Conservation (phyloP, 1,140 invertebrate species). For the Drosophila mauritiana region DNA sequence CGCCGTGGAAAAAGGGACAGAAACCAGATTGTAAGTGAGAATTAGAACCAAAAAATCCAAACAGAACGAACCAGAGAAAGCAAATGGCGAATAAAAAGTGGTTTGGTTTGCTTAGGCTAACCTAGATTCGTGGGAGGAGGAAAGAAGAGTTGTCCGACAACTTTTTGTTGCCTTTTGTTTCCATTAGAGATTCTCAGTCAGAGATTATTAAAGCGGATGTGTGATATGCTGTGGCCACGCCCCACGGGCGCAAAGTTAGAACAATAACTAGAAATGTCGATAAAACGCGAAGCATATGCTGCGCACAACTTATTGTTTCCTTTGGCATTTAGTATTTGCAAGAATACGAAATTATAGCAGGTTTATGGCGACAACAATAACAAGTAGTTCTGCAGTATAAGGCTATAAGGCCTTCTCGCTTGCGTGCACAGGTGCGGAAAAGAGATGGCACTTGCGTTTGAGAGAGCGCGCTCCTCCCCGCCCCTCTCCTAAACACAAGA, state of each 20-base stretch:
- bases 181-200: constrained; percentile 8
- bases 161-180: constrained; percentile 37
- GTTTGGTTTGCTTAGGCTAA: constrained; percentile 35
- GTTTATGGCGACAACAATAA: constrained; percentile 32
- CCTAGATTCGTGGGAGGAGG: constrained; percentile 31
- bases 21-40: constrained; percentile 39
- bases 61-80: constrained; percentile 58
- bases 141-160: constrained; percentile 32
- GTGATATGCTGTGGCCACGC: constrained; percentile 51
- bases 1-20: constrained; percentile 64
- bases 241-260: constrained; percentile 13
- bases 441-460: constrained; percentile 25
- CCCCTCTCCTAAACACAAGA: background rate
- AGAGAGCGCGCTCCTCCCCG: constrained; percentile 25
- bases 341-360: constrained; percentile 15
- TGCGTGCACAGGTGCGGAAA: constrained; percentile 34
- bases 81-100: constrained; percentile 48
- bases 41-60: constrained; percentile 24
- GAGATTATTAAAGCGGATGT: constrained; percentile 65
- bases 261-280: constrained; percentile 44
- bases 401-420: background rate
- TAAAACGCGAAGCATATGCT: constrained; percentile 51
- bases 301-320: constrained; percentile 35
- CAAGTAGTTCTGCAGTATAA: constrained; percentile 12
- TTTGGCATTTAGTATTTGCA: constrained; percentile 36